These are phyloP conservation scores for Heteromormyrus szaboi DNA, from an alignment of 2,797 vertebrate species.

Conservation along the genomic window DNA sequence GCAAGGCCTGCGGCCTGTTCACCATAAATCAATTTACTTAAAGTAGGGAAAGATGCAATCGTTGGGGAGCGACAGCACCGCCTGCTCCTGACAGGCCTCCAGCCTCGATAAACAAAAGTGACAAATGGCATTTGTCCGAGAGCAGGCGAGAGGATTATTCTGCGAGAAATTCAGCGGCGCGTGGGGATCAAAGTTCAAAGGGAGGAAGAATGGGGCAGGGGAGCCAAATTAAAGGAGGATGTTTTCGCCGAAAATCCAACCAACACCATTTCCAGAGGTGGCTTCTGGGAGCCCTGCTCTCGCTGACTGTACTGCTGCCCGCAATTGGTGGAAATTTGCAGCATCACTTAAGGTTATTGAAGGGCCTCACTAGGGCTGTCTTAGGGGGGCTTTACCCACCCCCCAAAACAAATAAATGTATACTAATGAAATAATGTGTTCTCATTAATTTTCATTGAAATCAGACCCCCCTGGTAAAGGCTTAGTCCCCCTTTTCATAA, in stretches of 20 bases:
- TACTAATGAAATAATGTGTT: neutral
- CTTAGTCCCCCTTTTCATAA: neutral
- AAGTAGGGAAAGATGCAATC: slow-evolving; percentile 4
- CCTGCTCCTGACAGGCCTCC: neutral
- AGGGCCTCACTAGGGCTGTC: neutral
- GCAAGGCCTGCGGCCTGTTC: neutral
- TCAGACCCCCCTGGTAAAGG: neutral
- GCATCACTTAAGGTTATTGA: neutral
- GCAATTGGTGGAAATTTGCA: neutral
- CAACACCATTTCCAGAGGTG: neutral
- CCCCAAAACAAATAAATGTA: neutral
- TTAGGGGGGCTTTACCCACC: neutral
- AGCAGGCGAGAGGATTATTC: neutral
- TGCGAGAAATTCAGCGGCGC: slow-evolving; percentile 1
- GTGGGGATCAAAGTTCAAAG: neutral
- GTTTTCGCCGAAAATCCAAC: neutral
- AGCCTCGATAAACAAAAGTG: neutral
- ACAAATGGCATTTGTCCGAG: slow-evolving; percentile 11
- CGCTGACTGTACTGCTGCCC: neutral
- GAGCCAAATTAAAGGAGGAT: neutral
- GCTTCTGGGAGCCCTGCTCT: neutral
- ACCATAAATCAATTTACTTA: neutral
- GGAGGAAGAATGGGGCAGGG: neutral
- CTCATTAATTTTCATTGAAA: neutral
- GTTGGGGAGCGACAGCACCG: neutral